These are phyloP conservation scores for Argyrosomus regius DNA, from an alignment of 2,797 vertebrate genomes.

Conservation along the genomic window DNA sequence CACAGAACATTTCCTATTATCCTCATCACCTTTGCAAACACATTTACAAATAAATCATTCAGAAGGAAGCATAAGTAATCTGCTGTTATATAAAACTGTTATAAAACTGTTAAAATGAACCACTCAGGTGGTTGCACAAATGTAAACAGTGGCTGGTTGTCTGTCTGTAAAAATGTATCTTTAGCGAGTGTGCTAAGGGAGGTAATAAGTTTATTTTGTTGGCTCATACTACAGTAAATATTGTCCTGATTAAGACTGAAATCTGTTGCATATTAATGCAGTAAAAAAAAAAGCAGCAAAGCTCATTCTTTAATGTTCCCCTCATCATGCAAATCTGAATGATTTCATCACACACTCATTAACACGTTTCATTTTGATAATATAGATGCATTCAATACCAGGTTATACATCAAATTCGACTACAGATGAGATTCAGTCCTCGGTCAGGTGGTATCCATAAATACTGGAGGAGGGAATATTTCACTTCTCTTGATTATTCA, in stretches of 20 bases:
- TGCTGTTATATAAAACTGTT: too few relatives aligned
- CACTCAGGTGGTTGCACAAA: too few relatives aligned
- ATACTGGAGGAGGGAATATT: conserved; percentile 28
- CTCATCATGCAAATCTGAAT: conserved; percentile 27
- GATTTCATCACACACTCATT: conserved; percentile 28
- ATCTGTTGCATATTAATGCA: conserved; percentile 8
- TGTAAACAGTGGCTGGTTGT: too few relatives aligned
- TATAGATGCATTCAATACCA: conserved; percentile 33
- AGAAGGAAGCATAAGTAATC: too few relatives aligned
- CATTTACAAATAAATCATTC: too few relatives aligned
- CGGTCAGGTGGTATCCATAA: conserved; percentile 9
- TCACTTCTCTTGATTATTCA: conserved; percentile 40
- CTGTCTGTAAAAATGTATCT: too few relatives aligned
- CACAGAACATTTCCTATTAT: neutral
- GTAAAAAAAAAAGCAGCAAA: conserved; percentile 3
- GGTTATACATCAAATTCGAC: neutral
- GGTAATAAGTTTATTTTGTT: neutral
- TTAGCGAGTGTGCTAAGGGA: neutral
- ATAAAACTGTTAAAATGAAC: too few relatives aligned
- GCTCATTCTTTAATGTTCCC: conserved; percentile 9
- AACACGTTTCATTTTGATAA: conserved; percentile 26
- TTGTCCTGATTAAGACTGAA: neutral
- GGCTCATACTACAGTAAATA: neutral
- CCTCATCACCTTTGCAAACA: neutral
- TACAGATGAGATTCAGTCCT: neutral